Evolutionary conservation across 2,797 vertebrate species (phyloP).

Genomic region (Lerista edwardsae): DNA sequence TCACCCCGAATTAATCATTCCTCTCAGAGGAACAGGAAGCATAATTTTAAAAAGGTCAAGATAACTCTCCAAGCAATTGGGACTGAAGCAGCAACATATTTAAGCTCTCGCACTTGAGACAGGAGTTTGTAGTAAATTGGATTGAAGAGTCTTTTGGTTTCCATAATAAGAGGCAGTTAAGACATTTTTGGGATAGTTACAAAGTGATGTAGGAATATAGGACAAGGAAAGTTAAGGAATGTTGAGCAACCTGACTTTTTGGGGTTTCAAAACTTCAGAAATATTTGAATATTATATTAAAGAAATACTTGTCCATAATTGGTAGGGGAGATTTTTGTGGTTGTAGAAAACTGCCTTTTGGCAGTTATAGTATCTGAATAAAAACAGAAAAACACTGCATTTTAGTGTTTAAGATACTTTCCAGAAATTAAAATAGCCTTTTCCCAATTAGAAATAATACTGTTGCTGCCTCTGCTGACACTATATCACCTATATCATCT

Average conservation of each 20-base stretch:
- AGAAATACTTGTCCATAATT: background rate
- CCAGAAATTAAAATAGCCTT: too few relatives aligned
- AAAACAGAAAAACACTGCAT: too few relatives aligned
- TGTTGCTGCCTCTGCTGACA: too few relatives aligned
- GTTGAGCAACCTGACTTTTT: too few relatives aligned
- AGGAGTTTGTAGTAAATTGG: background rate
- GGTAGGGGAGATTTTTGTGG: too few relatives aligned
- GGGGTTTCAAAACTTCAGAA: too few relatives aligned
- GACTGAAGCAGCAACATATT: slow-evolving; percentile 1
- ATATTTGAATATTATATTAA: background rate
- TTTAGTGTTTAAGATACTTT: too few relatives aligned
- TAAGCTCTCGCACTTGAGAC: background rate
- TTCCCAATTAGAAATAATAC: too few relatives aligned
- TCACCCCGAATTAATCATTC: slow-evolving; percentile 2
- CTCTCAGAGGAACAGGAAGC: background rate
- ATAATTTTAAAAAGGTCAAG: background rate
- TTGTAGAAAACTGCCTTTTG: too few relatives aligned
- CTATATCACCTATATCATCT: too few relatives aligned
- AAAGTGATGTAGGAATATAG: background rate
- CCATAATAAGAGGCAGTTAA: background rate
- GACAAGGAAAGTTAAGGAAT: background rate
- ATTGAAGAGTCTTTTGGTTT: background rate
- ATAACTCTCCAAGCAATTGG: background rate
- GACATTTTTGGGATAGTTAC: background rate
- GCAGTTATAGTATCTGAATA: too few relatives aligned